These are phyloP conservation scores for Microctenopoma stevenorrisi DNA, from an alignment of 2,797 vertebrate species.

Conservation along the genomic window DNA sequence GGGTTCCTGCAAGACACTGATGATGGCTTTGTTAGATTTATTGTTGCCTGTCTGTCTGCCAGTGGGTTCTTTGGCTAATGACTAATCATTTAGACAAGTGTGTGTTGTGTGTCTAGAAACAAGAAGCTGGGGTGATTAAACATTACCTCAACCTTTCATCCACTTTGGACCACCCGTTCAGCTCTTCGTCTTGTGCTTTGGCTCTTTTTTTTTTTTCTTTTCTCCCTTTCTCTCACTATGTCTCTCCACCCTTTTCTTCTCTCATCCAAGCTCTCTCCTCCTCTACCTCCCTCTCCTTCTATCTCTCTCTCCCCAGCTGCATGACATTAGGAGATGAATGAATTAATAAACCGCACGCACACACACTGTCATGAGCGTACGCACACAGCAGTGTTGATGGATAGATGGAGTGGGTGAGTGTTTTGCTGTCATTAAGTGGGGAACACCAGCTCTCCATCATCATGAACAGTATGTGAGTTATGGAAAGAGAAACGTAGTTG, in stretches of 20 bases:
- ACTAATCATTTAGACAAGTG: constrained; percentile 73
- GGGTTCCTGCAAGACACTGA: constrained; percentile 43
- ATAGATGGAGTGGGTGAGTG: constrained; percentile 71
- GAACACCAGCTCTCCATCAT: constrained; percentile 72
- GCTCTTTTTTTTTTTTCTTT: constrained; percentile 10
- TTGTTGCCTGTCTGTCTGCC: constrained; percentile 61
- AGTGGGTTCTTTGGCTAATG: constrained; percentile 71
- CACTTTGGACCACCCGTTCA: constrained; percentile 53
- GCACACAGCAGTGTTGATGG: constrained; percentile 54
- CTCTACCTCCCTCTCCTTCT: constrained; percentile 29
- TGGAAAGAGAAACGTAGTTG: constrained; percentile 29
- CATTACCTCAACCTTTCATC: constrained; percentile 66
- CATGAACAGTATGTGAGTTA: constrained; percentile 62
- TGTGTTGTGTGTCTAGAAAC: constrained; percentile 63
- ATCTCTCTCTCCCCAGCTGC: constrained; percentile 65
- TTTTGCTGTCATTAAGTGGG: constrained; percentile 81
- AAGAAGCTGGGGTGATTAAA: constrained; percentile 77
- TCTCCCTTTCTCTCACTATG: constrained; percentile 42
- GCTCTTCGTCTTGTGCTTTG: constrained; percentile 51
- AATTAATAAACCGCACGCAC: constrained; percentile 77
- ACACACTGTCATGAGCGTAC: constrained; percentile 32
- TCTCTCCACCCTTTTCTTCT: constrained; percentile 40
- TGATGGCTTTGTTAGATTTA: constrained; percentile 69
- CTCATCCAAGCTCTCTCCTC: constrained; percentile 43
- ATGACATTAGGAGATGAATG: constrained; percentile 80